phyloP scores from a whole-genome alignment of 2,888 invertebrate genomes.

The Neocrepidodera transversa region DNA sequence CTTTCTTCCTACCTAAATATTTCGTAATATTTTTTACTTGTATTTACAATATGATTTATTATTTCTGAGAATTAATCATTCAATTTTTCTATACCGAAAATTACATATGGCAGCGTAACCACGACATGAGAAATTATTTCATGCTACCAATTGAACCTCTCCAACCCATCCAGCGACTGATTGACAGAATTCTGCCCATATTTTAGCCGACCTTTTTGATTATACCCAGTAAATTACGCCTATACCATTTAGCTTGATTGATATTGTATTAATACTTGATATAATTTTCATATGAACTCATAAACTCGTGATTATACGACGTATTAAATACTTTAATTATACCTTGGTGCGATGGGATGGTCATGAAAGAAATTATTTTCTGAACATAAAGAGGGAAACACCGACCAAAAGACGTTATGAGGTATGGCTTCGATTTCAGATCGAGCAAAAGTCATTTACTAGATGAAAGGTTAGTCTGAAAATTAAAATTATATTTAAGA shows the following conservation, averaged over 20 bases:
- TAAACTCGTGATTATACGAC: constrained; percentile 41
- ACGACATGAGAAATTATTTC: constrained; percentile 21
- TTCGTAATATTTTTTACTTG: no score
- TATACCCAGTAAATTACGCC: constrained; percentile 33
- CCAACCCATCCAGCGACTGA: constrained; percentile 7
- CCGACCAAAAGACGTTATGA: constrained; percentile 19
- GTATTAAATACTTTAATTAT: constrained; percentile 47
- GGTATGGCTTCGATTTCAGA: no score
- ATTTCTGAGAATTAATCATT: constrained; percentile 18
- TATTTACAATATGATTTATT: no score
- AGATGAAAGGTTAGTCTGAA: no score
- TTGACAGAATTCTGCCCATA: constrained; percentile 34
- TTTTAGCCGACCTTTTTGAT: constrained; percentile 37
- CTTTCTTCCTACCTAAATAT: no score
- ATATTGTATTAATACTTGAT: constrained; percentile 46
- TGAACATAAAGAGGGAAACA: constrained; percentile 34
- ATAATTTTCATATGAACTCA: constrained; percentile 43
- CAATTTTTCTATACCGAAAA: constrained; percentile 15
- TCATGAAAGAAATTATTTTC: constrained; percentile 41
- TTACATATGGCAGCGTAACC: constrained; percentile 8
- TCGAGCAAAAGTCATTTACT: no score
- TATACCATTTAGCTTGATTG: constrained; percentile 44
- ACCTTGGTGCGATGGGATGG: constrained; percentile 41
- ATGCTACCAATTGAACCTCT: constrained; percentile 9
- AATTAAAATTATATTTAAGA: no score